Base-by-base conservation (phyloP, 1,140 invertebrate genomes). In the Cydia fagiglandana region DNA sequence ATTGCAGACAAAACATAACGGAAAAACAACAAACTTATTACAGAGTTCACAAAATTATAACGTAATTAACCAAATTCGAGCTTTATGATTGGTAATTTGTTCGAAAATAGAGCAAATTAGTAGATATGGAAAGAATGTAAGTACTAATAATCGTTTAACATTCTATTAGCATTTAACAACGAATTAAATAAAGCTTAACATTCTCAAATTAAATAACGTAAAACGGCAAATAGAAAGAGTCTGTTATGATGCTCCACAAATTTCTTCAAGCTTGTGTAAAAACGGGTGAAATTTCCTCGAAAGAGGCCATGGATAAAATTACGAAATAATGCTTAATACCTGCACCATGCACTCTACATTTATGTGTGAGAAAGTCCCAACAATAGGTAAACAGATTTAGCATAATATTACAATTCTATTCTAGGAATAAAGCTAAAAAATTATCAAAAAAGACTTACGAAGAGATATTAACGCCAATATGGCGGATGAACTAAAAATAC, bases 401-500 rank as follows among this genome's bases (percentile, higher is more conserved):
- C 84, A 87, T 79, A 83, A 88, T 88, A 86, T 82, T 84, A 81
- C 81, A 82, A 78, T 78, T 85, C 83, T 84, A 84, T 80, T 84
- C 81, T 83, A 82, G 80, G 80, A 77, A 79, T 86, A 86, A 90
- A 92, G 89, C 88, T 86, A 88, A 84, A 86, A 86, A 88, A 89
- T 91, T 90, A 89, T 83, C 84, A 87, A 91, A 92, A 92, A 91
- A 87, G 87, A 93, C 91, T 93, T 91, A 93, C 91, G 91, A 93
- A 90, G 86, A 87, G 85, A 90, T 88, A 91, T 90, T 90, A 92
- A 91, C 87, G 90, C 91, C 91, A 93, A 93, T 93, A 93, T 93
- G 91, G 91, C 91, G 90, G 91, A 90, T 87, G 90, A 88, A 93
- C 90, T 93, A 93, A 93, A 93, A 93, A 93, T 93, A 93, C 90